Evolutionary conservation across 2,888 invertebrate species (phyloP), one percentile per base, ranked within the genome.

Genomic region (Thecocarcelia acutangulata): DNA sequence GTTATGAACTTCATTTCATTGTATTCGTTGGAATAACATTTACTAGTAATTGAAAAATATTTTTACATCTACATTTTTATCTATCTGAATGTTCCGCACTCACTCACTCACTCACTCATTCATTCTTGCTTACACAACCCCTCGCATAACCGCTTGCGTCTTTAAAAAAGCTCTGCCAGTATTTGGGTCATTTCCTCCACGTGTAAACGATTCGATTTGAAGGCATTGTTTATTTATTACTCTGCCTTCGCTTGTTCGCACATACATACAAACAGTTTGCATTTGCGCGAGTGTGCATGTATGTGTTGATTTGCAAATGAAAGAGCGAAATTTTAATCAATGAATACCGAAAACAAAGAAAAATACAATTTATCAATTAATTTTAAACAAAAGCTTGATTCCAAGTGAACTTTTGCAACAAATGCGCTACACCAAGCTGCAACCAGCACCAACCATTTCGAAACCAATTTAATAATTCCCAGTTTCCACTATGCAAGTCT

Each of bases 141-240:
- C 33, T 33, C 33, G 33, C 9, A 33, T 33, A 33, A 33, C 6
- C 17, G 52, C 6, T 33, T 59, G 1, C 48, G 21, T 52, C 11
- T 44, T 19, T 56, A 64, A 50, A 56, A 69, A 44, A 15, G 11
- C 44, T 70, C 17, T 63, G 50, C 33, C 44, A 64, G 50, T 24
- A 80, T 69, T 85, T 85, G 83, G 86, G 86, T 85, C 87, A 87
- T 87, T 86, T 85, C 84, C 84, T 78, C 86, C 87, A 87, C 87
- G 87, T 87, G 87, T 86, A 85, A 73, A 84, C 84, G 85, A 85
- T 87, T 86, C 83, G 84, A 85, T 87, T 86, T 82, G 84, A 28
- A 83, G 85, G 82, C 24, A 40, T 68, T 72, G 52, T 54, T 59
- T 59, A 44, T 70, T 50, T 58, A 56, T 70, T 69, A 58, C 64